Percentiles rank a stretch among this genome's conserved stretches.
Conservation (phyloP, 2,888 invertebrate species). For the Gibbula magus region DNA sequence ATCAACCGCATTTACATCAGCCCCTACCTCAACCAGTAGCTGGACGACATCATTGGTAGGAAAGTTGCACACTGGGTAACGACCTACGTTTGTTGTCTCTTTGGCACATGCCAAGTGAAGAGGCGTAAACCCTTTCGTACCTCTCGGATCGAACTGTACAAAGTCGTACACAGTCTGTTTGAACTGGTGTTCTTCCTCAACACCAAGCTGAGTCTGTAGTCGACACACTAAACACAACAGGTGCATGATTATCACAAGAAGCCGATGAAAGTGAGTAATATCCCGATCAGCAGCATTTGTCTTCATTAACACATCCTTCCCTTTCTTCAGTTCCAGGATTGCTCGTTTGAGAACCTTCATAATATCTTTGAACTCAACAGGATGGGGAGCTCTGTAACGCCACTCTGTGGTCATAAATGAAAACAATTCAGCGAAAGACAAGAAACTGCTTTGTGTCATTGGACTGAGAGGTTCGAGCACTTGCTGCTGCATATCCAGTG, state of each 20-base stretch:
- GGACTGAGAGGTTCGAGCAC: conserved; percentile 94
- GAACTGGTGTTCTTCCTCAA: conserved; percentile 77
- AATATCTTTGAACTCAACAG: conserved; percentile 88
- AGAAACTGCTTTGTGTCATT: conserved; percentile 94
- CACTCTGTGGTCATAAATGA: conserved; percentile 90
- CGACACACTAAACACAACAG: conserved; percentile 71
- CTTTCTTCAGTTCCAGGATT: conserved; percentile 77
- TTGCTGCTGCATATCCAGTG: conserved; percentile 94
- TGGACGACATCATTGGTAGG: conserved; percentile 83
- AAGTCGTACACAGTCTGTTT: conserved; percentile 85
- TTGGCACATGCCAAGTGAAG: conserved; percentile 88
- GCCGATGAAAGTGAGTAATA: conserved; percentile 86
- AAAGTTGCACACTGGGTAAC: conserved; percentile 84
- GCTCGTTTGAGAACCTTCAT: conserved; percentile 88
- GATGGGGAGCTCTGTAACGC: conserved; percentile 79
- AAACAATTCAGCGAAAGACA: conserved; percentile 93
- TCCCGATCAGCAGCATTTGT: conserved; percentile 78
- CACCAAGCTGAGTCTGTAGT: conserved; percentile 67
- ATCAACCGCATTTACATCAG: conserved; percentile 87
- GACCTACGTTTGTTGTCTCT: conserved; percentile 82
- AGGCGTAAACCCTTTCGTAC: conserved; percentile 73
- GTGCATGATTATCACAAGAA: conserved; percentile 90
- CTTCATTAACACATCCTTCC: conserved; percentile 74
- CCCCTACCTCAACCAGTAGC: conserved; percentile 88
- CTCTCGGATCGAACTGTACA: conserved; percentile 82